Conservation (phyloP, 2,888 invertebrate genomes). For the Cheilosia urbana region DNA sequence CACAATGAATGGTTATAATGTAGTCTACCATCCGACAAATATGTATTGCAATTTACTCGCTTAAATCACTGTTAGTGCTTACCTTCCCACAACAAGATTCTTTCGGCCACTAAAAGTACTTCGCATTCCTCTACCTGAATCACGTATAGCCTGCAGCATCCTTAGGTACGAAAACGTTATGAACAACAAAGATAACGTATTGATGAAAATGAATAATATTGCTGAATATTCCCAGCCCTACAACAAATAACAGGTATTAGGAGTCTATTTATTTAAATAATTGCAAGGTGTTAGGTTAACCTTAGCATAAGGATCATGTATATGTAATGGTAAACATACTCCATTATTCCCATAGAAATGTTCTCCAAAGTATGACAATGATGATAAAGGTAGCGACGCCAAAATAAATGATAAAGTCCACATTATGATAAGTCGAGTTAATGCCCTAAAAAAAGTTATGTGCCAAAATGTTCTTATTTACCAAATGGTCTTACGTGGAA, state of each 20-base stretch:
- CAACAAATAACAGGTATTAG: neutral
- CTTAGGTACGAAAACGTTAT: conserved; percentile 86
- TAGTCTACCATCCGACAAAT: too few relatives aligned
- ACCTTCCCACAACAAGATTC: conserved; percentile 85
- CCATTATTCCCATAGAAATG: conserved; percentile 87
- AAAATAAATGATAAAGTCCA: conserved; percentile 85
- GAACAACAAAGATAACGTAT: conserved; percentile 85
- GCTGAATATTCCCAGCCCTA: conserved; percentile 87
- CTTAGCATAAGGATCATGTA: conserved; percentile 86
- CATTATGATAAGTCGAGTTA: conserved; percentile 84
- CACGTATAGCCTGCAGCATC: conserved; percentile 86
- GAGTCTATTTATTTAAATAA: neutral
- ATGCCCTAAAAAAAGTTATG: conserved; percentile 82
- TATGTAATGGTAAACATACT: conserved; percentile 86
- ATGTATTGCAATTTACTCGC: too few relatives aligned
- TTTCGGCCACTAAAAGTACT: conserved; percentile 86
- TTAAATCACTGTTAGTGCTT: conserved; percentile 29
- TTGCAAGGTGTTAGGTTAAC: conserved; percentile 77
- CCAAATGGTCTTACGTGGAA: conserved; percentile 76
- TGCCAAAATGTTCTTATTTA: neutral
- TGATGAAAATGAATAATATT: conserved; percentile 85
- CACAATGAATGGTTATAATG: too few relatives aligned
- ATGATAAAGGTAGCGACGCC: conserved; percentile 84
- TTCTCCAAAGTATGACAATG: conserved; percentile 84
- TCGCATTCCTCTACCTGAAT: conserved; percentile 86